phyloP scores from a whole-genome alignment of 1,140 invertebrate genomes.

The Sipha flava region DNA sequence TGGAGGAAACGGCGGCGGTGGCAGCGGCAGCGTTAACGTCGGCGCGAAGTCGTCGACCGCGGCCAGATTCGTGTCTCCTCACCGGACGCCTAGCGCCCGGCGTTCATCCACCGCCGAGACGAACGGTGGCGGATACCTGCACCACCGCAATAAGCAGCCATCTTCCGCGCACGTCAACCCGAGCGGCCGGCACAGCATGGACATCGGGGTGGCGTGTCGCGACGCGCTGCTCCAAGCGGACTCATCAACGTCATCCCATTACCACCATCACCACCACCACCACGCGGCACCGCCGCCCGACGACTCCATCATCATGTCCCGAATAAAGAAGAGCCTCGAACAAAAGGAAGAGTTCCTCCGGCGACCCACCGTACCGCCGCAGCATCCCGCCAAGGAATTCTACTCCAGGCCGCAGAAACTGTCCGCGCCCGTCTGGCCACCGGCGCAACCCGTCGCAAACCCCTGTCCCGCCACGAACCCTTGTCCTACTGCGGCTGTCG shows the following conservation, averaged over 20 bases:
- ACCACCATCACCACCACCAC: constrained; percentile 38
- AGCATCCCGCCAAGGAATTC: constrained; percentile 55
- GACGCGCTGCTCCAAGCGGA: background rate
- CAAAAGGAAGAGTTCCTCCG: constrained; percentile 80
- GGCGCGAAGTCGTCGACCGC: background rate
- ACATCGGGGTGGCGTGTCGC: constrained; percentile 17
- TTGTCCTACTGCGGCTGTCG: background rate
- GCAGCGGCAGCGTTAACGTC: background rate
- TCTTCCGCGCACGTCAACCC: background rate
- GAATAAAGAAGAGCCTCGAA: constrained; percentile 70
- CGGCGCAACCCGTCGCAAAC: constrained; percentile 42
- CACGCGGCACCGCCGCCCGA: constrained; percentile 48
- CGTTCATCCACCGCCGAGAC: constrained; percentile 13
- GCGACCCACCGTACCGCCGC: constrained; percentile 57
- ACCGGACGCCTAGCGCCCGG: background rate
- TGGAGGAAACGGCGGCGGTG: background rate
- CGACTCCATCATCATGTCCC: constrained; percentile 58
- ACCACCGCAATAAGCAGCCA: background rate
- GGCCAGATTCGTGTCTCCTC: constrained; percentile 20
- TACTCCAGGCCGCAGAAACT: constrained; percentile 67
- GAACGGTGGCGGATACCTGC: background rate
- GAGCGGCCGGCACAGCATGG: constrained; percentile 24
- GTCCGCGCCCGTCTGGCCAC: constrained; percentile 63
- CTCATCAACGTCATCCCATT: background rate
- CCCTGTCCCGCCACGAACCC: background rate